Conservation (phyloP, 2,888 invertebrate genomes). For the Pseudeuparius sepicola region DNA sequence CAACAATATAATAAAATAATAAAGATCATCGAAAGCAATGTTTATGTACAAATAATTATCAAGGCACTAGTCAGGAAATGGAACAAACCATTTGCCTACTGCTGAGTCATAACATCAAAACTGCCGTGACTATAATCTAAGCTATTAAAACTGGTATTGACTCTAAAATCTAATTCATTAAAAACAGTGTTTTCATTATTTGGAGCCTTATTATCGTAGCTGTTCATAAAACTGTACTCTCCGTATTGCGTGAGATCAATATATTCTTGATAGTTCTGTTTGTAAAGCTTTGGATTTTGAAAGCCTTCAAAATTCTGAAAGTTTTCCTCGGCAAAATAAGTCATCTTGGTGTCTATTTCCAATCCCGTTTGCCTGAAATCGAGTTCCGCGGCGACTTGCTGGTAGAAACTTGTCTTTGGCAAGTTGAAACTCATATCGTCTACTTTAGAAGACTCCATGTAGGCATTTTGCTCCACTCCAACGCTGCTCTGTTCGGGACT, state of each 20-base stretch:
- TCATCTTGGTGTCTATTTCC: constrained; percentile 23
- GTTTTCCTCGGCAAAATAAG: constrained; percentile 28
- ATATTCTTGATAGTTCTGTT: constrained; percentile 28
- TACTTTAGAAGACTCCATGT: constrained; percentile 25
- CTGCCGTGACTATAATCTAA: constrained; percentile 27
- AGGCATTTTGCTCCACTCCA: constrained; percentile 27
- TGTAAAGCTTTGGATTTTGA: constrained; percentile 22
- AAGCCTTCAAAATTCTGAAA: constrained; percentile 25
- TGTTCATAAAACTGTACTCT: constrained; percentile 33
- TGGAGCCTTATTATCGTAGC: constrained; percentile 31
- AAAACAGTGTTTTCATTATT: constrained; percentile 32
- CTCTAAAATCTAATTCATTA: constrained; percentile 36
- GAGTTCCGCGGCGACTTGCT: constrained; percentile 20
- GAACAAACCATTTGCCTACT: no score
- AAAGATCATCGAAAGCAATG: no score
- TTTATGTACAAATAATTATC: no score
- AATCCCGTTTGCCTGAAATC: constrained; percentile 22
- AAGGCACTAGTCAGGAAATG: no score
- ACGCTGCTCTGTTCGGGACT: constrained; percentile 36
- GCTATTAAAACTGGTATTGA: constrained; percentile 27
- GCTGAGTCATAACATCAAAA: constrained; percentile 28
- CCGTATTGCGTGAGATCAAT: constrained; percentile 33
- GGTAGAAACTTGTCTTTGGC: constrained; percentile 22
- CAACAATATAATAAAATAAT: no score
- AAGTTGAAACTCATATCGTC: constrained; percentile 24